Base-by-base conservation (phyloP, 2,797 vertebrate species). In the Myotis findleyi region DNA sequence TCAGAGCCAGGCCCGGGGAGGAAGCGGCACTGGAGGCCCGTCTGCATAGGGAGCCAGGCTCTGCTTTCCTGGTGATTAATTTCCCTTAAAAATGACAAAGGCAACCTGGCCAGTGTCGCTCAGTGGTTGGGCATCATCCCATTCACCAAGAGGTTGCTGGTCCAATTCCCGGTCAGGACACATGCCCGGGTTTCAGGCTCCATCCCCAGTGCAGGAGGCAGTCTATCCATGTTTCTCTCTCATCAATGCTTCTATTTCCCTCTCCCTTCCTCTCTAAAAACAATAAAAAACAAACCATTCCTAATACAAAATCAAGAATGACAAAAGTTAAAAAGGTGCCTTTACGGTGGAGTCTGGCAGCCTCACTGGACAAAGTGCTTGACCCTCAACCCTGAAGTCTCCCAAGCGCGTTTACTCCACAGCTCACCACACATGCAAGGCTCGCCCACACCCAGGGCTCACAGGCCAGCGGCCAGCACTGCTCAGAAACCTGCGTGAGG, bases 401-500 rank as follows among this genome's bases (percentile, higher is more conserved):
- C 41, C 71, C 14, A 10, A 9, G 23, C 27, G 7, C 0, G 21
- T 21, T 59, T 13, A 59, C 57, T 59, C 57, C 1, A 1, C 27
- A 77, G 11, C 72, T 51, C 27, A 0, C 12, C 0, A 3, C 71
- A 12, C 9, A 18, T 5, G 5, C 49, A 51, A 18, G 49, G 55
- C 59, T 64, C 27, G 27, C 30, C 62, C 30, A 3, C 4, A 3
- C 6, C 13, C 16, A 18, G 71, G 27, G 33, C 4, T n/a, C 2
- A 3, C 0, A 0, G 2, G 16, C 62, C 62, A 8, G 30, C 3
- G n/a, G 17, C 33, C 17, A 11, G 55, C 69, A 3, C 14, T 10
- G 27, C 25, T n/a, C 13, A 55, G 14, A 38, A 36, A 10, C 44
- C 68, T 0, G 6, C 3, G 0, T 2, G 49, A 64, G 36, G 21